Evolutionary conservation across 2,113 vertebrate species (phyloP), one percentile per base, ranked within the genome.

Genomic region (Boleophthalmus pectinirostris): DNA sequence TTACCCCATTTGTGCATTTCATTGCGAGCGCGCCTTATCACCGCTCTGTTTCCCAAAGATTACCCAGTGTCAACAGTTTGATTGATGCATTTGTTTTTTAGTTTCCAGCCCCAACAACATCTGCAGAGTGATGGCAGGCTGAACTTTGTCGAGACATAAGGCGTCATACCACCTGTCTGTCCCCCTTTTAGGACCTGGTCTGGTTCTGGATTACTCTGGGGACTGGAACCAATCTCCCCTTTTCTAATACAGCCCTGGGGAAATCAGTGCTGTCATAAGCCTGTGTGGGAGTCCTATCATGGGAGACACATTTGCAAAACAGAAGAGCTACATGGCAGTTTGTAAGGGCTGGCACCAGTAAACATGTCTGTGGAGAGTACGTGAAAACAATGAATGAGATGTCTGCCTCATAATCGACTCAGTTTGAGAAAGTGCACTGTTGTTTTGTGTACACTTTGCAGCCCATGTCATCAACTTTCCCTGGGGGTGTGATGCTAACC

Each of bases 171-270:
- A n/a, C 51, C 51, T 75, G 56, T 56, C 51, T 71, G 15, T 12
- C 15, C 51, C 24, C 60, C 46, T 35, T 74, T 66, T 20, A 23
- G 70, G 56, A 72, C 25, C 51, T 24, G 23, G 25, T 72, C 58
- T 60, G 75, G 70, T 60, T 5, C 43, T 33, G n/a, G 65, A 72
- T 76, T 80, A 73, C 82, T 82, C 75, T 2, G 10, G 82, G 79
- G 82, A 82, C 72, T 71, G 75, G 74, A 81, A 82, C 82, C 86
- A 87, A 87, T 88, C 87, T 79, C 45, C 78, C 64, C 73, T 81
- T 75, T 66, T 72, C 77, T 81, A 88, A 88, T 65, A 64, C 74
- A 56, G 74, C 82, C 78, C 78, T 2, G 71, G 82, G 85, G 87
- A 85, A 90, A 88, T 87, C 80, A 88, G 51, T 2, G n/a, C 74